Evolutionary conservation across 1,140 invertebrate genomes (phyloP), one percentile per base, ranked within the genome.

Genomic region (Batillaria attramentaria): DNA sequence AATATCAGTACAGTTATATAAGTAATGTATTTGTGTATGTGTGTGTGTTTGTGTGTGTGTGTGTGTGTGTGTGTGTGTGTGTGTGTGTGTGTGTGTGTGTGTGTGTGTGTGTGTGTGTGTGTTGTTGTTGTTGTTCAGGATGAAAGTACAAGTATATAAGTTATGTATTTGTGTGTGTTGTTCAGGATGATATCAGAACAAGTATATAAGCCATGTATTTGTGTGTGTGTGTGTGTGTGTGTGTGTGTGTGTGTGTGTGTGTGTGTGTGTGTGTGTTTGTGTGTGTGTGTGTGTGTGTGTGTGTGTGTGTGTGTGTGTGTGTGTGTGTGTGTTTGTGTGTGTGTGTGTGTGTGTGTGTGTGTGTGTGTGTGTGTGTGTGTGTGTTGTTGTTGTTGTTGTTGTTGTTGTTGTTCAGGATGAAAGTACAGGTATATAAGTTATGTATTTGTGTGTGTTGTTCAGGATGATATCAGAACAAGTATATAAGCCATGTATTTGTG

Each of bases 41-140:
- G 62, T 33, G 62, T 28, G 13, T 28, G 28, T 33, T 28, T 66
- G 62, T 66, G 31, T 66, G 62, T 66, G 31, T 66, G 62, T 66
- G 31, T 66, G 62, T 66, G n/a, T 66, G 62, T 33, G 62, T 33
- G 31, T 33, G 62, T 28, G 62, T 33, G 62, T 1, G 62, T 33
- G 62, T 33, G 20, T 66, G 31, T 66, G 28, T 66, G 62, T 33
- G 62, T 33, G 62, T 33, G 62, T 66, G 62, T 33, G 31, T 66
- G 28, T 66, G 62, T 66, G 62, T 66, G 28, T 66, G 62, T 66
- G 62, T 6, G 31, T 33, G n/a, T 66, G 1, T 72, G 28, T 42
- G 39, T 72, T 43, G 37, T 72, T 18, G 41, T 0, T n/a, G 8
- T 20, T 18, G 18, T 18, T 2, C 18, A 20, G 50, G 18, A n/a